Base-by-base conservation (phyloP, 2,113 vertebrate species). In the Carlito syrichta region DNA sequence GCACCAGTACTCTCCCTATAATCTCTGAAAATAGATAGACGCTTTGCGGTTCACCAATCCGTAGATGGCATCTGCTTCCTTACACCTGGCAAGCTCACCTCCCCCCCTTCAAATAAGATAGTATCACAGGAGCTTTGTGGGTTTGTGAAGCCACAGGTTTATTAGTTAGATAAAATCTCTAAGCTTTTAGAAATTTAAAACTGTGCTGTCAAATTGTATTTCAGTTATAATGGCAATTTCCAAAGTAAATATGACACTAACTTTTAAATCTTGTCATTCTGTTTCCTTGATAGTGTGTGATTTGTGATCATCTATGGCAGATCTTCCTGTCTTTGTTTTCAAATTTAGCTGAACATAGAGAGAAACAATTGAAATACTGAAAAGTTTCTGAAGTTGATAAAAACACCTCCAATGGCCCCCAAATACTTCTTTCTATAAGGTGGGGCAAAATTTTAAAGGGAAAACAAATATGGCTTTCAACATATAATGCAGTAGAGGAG, bases 21-120 rank as follows among this genome's bases (percentile, higher is more conserved):
- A 96, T 98, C 96, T 97, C 95, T 92, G 95, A 92, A 97, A 98
- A 98, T 95, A 97, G 96, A 86, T 56, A 94, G 91, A 79, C 91
- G 95, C 94, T 96, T 92, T 93, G 96, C 3, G 66, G 91, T 95
- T 97, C 96, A 95, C 96, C 97, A 96, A 78, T 87, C 96, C 66
- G 0, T 40, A 95, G 74, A 97, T 95, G 50, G 20, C 89, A 96
- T 96, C 96, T 97, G 91, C 79, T 98, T 96, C 96, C 96, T 94
- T 45, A 86, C 89, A 96, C 97, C 95, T 97, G 97, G 93, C 89
- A 89, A 62, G 71, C 94, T 96, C 91, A 93, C 89, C 71, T 95
- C 86, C 71, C 96, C 86, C 93, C 89, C 95, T 90, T 97, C 86
- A 94, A 97, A 93, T 66, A 62, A 97, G 97, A 97, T 96, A 32